Percentiles rank a stretch among this genome's conserved stretches.
phyloP scores from a whole-genome alignment of 2,113 vertebrate species.

The Marmota flaviventris region DNA sequence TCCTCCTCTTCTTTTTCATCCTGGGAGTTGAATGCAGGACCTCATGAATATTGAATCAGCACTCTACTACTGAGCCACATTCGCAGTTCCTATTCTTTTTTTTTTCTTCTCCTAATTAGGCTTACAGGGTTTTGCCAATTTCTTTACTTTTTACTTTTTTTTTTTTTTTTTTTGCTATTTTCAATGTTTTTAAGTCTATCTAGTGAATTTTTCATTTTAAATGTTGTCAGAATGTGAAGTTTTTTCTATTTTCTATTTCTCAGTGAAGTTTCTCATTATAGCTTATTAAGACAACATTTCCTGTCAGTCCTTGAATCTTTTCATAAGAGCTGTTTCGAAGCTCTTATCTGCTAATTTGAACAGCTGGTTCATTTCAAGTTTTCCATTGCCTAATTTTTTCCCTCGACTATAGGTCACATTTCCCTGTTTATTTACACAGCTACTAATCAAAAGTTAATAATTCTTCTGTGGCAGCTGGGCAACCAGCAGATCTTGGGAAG shows the following conservation, averaged over 20 bases:
- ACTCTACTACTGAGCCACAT: too few relatives aligned
- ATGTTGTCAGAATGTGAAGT: background rate
- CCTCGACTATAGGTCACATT: background rate
- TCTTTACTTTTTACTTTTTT: background rate
- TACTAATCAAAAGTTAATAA: background rate
- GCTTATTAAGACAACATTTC: background rate
- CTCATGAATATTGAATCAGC: too few relatives aligned
- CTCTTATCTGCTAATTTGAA: background rate
- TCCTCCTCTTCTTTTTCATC: background rate
- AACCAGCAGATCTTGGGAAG: background rate
- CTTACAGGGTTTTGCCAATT: background rate
- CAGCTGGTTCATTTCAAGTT: background rate
- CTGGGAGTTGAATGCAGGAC: too few relatives aligned
- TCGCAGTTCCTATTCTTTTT: background rate
- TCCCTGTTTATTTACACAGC: background rate
- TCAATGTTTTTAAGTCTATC: too few relatives aligned
- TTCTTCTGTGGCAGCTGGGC: background rate
- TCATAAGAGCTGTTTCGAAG: background rate
- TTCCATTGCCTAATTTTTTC: background rate
- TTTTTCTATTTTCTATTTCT: background rate
- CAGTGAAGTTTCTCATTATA: background rate
- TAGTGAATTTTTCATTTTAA: conserved; percentile 14
- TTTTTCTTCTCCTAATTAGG: too few relatives aligned
- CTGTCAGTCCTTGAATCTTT: background rate
- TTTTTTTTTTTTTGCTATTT: too few relatives aligned